Evolutionary conservation across 2,888 invertebrate genomes (phyloP), one percentile per base, ranked within the genome.

Genomic region (Andrena marginata): DNA sequence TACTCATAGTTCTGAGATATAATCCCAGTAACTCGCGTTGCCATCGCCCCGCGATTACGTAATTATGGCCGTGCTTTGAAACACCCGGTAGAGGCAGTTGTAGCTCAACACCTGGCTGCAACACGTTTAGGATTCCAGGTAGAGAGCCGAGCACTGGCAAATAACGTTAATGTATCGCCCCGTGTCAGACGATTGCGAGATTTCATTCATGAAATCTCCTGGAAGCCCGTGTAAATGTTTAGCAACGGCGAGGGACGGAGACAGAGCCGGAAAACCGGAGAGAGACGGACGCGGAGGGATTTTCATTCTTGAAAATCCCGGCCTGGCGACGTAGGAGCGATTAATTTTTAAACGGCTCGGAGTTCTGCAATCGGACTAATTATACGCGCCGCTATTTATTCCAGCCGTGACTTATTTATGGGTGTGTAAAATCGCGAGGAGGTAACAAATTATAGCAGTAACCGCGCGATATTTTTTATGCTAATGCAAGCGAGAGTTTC

Each of bases 101-200:
- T 77, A 75, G 67, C 80, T 75, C 83, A 74, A 85, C 88, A 89
- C 89, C 89, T 89, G 88, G 87, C 80, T 42, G 84, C 62, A 83
- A 54, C 74, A 80, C 78, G 84, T 80, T 74, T 81, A 77, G 68
- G 80, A 85, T 85, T 87, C 84, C 84, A 80, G 79, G 89, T 78
- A 76, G 75, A 86, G 86, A 80, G 69, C 64, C 63, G 69, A 51
- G 68, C 60, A 51, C 71, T 29, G 65, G 76, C 77, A 51, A 69
- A 84, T 77, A 90, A 86, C 87, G 90, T 80, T 89, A 89, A 85
- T 88, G 82, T 80, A 84, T 84, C 84, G 80, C 70, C 59, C 67
- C 59, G 79, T 81, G 81, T 82, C 78, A 67, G 77, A 85, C 84
- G 86, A 83, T 86, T 85, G 81, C 87, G 79, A 75, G 80, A 88